Conservation (phyloP, 2,888 invertebrate genomes). For the Oeneis ivallda region DNA sequence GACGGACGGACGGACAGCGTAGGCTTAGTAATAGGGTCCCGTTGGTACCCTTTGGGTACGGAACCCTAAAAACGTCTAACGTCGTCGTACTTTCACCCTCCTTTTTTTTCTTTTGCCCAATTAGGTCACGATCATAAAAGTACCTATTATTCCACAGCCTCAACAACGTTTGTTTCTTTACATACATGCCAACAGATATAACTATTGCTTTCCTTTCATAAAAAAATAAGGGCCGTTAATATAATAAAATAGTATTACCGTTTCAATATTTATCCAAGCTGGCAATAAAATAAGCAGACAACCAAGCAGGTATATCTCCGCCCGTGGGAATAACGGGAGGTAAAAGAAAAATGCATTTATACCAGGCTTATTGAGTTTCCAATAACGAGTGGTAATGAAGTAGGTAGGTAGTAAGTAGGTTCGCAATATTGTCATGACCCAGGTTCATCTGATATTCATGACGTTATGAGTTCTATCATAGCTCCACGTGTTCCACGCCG, state of each 20-base stretch:
- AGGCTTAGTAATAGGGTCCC: no score
- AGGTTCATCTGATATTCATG: conserved; percentile 66
- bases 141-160: no score
- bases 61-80: no score
- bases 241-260: conserved; percentile 47
- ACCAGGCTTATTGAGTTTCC: conserved; percentile 60
- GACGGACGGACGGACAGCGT: no score
- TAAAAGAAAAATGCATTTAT: conserved; percentile 53
- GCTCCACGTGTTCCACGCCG: conserved; percentile 44
- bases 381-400: conserved; percentile 68
- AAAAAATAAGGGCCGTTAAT: conserved; percentile 42
- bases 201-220: conserved; percentile 27
- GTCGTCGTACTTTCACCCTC: no score
- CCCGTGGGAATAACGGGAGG: conserved; percentile 48
- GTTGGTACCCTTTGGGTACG: no score
- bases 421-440: conserved; percentile 51
- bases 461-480: conserved; percentile 54
- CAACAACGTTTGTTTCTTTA: no score
- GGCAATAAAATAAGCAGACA: conserved; percentile 52
- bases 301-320: conserved; percentile 42
- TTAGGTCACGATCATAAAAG: no score
- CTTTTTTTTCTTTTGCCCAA: no score
- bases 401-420: no score
- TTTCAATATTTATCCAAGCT: conserved; percentile 52
- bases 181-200: no score